These are phyloP conservation scores for Drosophila auraria DNA, from an alignment of 1,140 invertebrate genomes.

Conservation along the genomic window DNA sequence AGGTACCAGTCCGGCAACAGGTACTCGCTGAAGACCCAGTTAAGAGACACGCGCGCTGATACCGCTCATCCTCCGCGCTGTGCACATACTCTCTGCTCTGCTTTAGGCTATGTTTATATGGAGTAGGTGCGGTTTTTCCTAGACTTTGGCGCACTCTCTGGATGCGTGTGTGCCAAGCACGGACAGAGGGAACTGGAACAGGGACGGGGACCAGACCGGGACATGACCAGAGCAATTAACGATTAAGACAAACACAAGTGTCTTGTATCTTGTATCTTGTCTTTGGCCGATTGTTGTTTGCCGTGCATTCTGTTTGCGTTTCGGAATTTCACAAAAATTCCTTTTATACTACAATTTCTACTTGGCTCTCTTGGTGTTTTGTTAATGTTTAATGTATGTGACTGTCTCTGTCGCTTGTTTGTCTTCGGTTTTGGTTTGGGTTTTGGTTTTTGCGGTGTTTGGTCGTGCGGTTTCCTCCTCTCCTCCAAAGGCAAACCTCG, in stretches of 20 bases:
- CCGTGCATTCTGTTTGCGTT: conserved; percentile 61
- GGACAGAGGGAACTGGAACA: conserved; percentile 30
- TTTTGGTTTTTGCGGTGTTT: conserved; percentile 70
- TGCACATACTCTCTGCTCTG: conserved; percentile 9
- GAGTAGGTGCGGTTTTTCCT: conserved; percentile 61
- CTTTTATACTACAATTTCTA: conserved; percentile 73
- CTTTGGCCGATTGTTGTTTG: conserved; percentile 59
- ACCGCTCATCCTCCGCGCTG: conserved; percentile 33
- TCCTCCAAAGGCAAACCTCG: conserved; percentile 55
- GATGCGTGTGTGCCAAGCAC: conserved; percentile 27
- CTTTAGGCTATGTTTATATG: conserved; percentile 36
- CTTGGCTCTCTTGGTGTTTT: conserved; percentile 31
- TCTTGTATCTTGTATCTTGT: conserved; percentile 64
- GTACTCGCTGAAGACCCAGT: conserved; percentile 43
- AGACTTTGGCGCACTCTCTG: conserved; percentile 52
- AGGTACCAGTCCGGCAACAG: conserved; percentile 44
- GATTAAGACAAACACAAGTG: conserved; percentile 58
- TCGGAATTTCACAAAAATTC: conserved; percentile 79
- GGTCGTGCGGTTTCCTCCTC: conserved; percentile 67
- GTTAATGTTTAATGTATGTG: conserved; percentile 67
- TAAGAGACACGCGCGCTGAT: conserved; percentile 72
- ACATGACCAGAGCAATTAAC: conserved; percentile 60
- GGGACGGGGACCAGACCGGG: conserved; percentile 4
- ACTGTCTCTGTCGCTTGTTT: conserved; percentile 44
- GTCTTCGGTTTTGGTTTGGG: conserved; percentile 17